Conservation (phyloP, 2,888 invertebrate species). For the Alitta virens region DNA sequence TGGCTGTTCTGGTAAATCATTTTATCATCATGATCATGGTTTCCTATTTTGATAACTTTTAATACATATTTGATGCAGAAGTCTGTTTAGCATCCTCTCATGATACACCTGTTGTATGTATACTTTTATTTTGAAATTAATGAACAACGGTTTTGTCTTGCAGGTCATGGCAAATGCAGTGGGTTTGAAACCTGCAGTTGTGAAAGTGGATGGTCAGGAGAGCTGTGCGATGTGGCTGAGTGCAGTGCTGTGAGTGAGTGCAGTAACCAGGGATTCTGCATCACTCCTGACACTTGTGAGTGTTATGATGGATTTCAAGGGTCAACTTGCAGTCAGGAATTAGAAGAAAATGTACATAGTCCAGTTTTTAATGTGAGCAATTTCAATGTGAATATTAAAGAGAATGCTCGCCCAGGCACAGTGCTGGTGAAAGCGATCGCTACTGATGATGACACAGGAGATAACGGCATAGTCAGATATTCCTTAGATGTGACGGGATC, state of each 20-base stretch:
- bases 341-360: not conserved
- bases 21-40: not conserved
- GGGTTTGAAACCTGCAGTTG: not conserved
- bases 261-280: not conserved
- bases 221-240: not conserved
- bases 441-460: not conserved
- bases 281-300: not conserved
- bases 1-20: not conserved
- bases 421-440: not conserved
- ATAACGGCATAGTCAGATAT: not conserved
- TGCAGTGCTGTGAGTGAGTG: not conserved
- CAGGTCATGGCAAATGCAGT: not conserved
- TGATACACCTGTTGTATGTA: no score
- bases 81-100: no score
- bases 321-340: not conserved
- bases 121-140: no score
- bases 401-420: not conserved
- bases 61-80: no score
- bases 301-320: constrained; percentile 4
- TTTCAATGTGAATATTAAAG: not conserved
- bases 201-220: not conserved
- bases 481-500: not conserved
- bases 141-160: not conserved
- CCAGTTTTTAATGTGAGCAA: not conserved
- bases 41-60: no score